Evolutionary conservation across 2,113 vertebrate species (phyloP).

Genomic region (Gymnogyps californianus): DNA sequence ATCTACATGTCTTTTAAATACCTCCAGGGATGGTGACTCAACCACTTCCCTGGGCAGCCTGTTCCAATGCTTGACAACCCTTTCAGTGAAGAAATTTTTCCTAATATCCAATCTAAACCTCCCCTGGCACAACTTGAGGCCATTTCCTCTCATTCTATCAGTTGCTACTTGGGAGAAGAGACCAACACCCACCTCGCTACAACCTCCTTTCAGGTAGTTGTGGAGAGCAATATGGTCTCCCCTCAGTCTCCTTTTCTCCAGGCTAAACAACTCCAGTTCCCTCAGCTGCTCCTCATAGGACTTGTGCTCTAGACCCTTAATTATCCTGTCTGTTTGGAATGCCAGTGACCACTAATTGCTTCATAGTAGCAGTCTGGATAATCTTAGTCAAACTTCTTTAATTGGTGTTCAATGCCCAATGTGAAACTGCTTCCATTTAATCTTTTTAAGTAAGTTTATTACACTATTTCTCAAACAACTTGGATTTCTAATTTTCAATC

Average conservation of each 20-base stretch:
- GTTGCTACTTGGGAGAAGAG: neutral
- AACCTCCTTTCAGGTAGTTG: neutral
- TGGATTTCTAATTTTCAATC: neutral
- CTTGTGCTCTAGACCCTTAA: neutral
- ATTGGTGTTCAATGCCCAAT: neutral
- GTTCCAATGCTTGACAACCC: neutral
- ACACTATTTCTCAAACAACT: neutral
- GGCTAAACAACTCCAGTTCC: neutral
- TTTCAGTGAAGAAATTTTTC: neutral
- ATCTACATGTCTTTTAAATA: neutral
- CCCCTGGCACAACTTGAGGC: neutral
- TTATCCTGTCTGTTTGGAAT: neutral
- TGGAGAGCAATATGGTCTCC: neutral
- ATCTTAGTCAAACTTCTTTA: neutral
- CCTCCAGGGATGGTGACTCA: neutral
- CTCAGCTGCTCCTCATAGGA: neutral
- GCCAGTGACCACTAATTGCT: neutral
- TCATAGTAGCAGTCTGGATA: neutral
- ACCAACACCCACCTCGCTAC: rapidly evolving
- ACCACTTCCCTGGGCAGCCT: neutral
- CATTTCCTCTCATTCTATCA: too few species aligned
- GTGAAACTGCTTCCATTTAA: neutral
- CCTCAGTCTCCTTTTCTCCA: neutral
- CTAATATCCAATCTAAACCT: neutral
- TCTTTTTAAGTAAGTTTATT: neutral